phyloP scores from a whole-genome alignment of 2,888 invertebrate species.

The Ophraella communa region DNA sequence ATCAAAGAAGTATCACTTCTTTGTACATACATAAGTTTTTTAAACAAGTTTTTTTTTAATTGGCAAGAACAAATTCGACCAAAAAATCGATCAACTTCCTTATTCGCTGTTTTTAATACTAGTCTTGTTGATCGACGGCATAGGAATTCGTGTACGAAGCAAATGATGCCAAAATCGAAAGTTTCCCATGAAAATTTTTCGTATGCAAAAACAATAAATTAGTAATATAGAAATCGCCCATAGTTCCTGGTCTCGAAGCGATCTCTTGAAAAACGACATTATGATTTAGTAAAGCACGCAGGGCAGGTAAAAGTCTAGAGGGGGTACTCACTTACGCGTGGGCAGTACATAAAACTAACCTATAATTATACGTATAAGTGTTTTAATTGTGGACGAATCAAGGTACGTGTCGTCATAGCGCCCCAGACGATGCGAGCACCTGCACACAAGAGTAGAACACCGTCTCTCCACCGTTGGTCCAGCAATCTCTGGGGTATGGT shows the following conservation, averaged over 20 bases:
- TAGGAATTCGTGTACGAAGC: neutral
- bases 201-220: neutral
- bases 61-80: too few species aligned
- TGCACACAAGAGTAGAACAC: conserved; percentile 33
- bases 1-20: too few species aligned
- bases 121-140: too few species aligned
- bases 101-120: too few species aligned
- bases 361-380: conserved; percentile 60
- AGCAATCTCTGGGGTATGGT: conserved; percentile 54
- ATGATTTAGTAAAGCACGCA: conserved; percentile 49
- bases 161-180: neutral
- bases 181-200: neutral
- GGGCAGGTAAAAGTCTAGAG: conserved; percentile 47
- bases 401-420: conserved; percentile 54
- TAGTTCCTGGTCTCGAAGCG: neutral
- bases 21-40: too few species aligned
- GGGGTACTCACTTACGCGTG: conserved; percentile 53
- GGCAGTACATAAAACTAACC: conserved; percentile 58
- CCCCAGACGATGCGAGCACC: conserved; percentile 44
- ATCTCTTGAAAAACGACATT: conserved; percentile 35
- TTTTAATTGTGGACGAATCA: conserved; percentile 60
- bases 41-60: too few species aligned
- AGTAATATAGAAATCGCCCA: neutral
- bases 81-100: too few species aligned
- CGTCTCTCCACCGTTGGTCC: conserved; percentile 52